These are phyloP conservation scores for Drosophila sordidula DNA, from an alignment of 2,888 invertebrate species.

Conservation along the genomic window DNA sequence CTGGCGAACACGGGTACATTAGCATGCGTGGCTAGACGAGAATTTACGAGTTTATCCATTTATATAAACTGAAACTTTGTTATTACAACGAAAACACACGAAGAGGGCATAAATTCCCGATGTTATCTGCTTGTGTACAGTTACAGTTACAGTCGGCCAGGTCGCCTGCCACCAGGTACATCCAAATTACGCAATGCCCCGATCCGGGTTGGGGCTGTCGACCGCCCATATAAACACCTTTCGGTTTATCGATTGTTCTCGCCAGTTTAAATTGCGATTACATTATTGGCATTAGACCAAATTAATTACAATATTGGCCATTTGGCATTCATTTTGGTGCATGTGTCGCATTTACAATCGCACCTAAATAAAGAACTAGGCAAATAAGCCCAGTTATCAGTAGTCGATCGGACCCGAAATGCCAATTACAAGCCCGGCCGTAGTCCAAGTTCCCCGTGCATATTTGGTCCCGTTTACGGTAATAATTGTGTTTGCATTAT, in stretches of 20 bases:
- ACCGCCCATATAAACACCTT: neutral
- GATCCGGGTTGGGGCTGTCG: slow-evolving; percentile 4
- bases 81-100: slow-evolving; percentile 61
- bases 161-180: neutral
- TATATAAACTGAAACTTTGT: slow-evolving; percentile 59
- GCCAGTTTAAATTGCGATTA: slow-evolving; percentile 30
- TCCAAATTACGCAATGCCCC: slow-evolving; percentile 5
- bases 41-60: slow-evolving; percentile 59
- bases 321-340: slow-evolving; percentile 6
- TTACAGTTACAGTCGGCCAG: slow-evolving; percentile 17
- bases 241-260: neutral
- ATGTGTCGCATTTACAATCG: slow-evolving; percentile 24
- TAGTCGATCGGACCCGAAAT: slow-evolving; percentile 30
- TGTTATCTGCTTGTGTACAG: slow-evolving; percentile 45
- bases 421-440: slow-evolving; percentile 48
- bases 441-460: slow-evolving; percentile 22
- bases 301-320: slow-evolving; percentile 26
- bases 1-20: slow-evolving; percentile 8
- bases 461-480: slow-evolving; percentile 52
- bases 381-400: slow-evolving; percentile 40
- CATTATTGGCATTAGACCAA: slow-evolving; percentile 15
- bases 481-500: slow-evolving; percentile 74
- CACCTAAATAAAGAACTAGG: slow-evolving; percentile 18
- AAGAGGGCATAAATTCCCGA: slow-evolving; percentile 58
- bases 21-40: slow-evolving; percentile 41